These are phyloP conservation scores for Labroides dimidiatus DNA, from an alignment of 2,797 vertebrate species.

Conservation along the genomic window DNA sequence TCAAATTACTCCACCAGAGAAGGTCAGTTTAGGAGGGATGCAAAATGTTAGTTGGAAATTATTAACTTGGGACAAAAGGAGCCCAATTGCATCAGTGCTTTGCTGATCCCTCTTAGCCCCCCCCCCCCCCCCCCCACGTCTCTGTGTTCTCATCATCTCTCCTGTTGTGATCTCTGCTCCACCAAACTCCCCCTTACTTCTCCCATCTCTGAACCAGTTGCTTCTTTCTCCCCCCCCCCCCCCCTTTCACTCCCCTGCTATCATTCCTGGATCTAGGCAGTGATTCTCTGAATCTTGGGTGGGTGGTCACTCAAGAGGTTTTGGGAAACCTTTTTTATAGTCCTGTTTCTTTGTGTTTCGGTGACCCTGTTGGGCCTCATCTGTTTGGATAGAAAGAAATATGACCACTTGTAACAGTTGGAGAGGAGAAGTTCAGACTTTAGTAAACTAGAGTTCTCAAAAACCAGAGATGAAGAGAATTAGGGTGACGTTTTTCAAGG, in stretches of 20 bases:
- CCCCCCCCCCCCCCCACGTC: neutral
- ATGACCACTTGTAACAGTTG: slow-evolving; percentile 27
- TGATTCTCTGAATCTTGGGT: slow-evolving; percentile 39
- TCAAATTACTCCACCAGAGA: slow-evolving; percentile 1
- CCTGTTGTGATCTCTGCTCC: slow-evolving; percentile 25
- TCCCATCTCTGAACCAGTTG: slow-evolving; percentile 13
- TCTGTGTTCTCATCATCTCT: slow-evolving; percentile 21
- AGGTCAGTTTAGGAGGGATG: slow-evolving; percentile 3
- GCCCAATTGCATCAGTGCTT: neutral
- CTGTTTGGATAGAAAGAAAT: slow-evolving; percentile 56
- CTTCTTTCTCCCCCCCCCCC: slow-evolving; percentile 24
- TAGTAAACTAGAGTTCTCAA: slow-evolving; percentile 1
- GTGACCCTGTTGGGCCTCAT: slow-evolving; percentile 15
- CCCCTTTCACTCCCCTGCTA: slow-evolving; percentile 16
- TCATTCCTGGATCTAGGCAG: neutral
- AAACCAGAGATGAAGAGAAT: slow-evolving; percentile 15
- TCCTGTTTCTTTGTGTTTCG: slow-evolving; percentile 12
- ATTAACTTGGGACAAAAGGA: neutral
- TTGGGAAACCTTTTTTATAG: slow-evolving; percentile 21
- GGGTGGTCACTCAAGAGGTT: slow-evolving; percentile 20
- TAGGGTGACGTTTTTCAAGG: neutral
- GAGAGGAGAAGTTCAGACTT: slow-evolving; percentile 30
- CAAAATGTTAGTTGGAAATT: neutral
- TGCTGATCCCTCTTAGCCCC: slow-evolving; percentile 6
- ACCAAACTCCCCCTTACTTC: slow-evolving; percentile 40